Base-by-base conservation (phyloP, 2,888 invertebrate genomes). In the Caenorhabditis zanzibari region DNA sequence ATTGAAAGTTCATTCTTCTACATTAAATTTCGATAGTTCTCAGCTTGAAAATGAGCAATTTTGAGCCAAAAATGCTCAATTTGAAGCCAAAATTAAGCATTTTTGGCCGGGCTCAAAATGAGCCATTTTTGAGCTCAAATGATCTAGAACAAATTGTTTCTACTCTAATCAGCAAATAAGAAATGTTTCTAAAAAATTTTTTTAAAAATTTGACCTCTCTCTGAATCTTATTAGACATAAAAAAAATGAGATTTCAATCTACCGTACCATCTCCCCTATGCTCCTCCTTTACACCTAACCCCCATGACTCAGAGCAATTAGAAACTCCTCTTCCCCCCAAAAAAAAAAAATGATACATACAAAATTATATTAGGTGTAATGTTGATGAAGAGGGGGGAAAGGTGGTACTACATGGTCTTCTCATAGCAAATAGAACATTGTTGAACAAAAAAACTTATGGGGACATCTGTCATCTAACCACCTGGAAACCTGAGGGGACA, bases 401-500 rank as follows among this genome's bases (percentile, higher is more conserved):
- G 66, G 66, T 66, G 49, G 66, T 58, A 7, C 35, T 14, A 7
- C 28, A 49, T 19, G 22, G n/a, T 49, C 22, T 49, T 19, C 1
- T 24, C 26, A 5, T 41, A 61, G 26, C 44, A 63, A 63, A 63
- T 41, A 63, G 52, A 24, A 44, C 24, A 35, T 49, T 1, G 47
- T 9, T 3, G 24, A 41, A 9, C 35, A 52, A 59, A 19, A 28
- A 24, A 32, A 47, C 24, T n/a, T n/a, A 44, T 38, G 38, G 28
- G 52, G 35, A 49, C 44, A 32, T 63, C 63, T 38, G 75, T 41
- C 44, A 44, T 22, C 44, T 28, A 28, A 26, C 26, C 63, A 64
- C 77, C 77, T 77, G 69, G 69, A 71, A 68, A 41, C 2, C n/a
- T n/a, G 38, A 24, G 12, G 26, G 16, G 28, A 41, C 12, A 22